Base-by-base conservation (phyloP, 2,797 vertebrate species). In the Crax fasciolata region DNA sequence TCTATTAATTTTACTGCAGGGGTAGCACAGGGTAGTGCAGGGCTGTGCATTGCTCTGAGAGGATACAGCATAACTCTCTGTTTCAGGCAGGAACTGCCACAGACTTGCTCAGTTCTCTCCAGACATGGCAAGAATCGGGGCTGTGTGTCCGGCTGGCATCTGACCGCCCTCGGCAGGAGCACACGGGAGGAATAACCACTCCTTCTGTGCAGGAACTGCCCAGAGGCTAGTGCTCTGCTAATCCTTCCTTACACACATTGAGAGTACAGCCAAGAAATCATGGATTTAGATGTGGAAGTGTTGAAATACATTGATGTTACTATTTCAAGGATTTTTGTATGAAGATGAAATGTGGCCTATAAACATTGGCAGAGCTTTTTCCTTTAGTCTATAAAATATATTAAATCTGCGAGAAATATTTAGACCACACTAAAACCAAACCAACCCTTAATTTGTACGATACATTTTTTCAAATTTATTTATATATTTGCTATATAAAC, bases 311-410 rank as follows among this genome's bases (percentile, higher is more conserved):
- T 57, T 16, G 54, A 62, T 74, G 41, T 35, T 90, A 6, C 68
- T 82, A 28, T 95, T 90, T 68, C 43, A 21, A 48, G 65, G 38
- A 25, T 14, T 48, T 71, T 59, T 54, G 90, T 39, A 27, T 62
- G 27, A 10, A 51, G 14, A 8, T 75, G 43, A 92, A 94, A 57
- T 51, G 9, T 54, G 21, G 30, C 35, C 61, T 70, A 18, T 86
- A 75, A 94, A 68, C 76, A 93, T 28, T 81, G 72, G 30, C 38
- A 23, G 68, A 48, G 72, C 17, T 71, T 91, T 90, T 91, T 74
- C 39, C 52, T 79, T 85, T 72, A 38, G 13, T 18, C 41, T 68
- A 4, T 61, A n/a, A 82, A 83, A 68, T 62, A 13, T 4, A 21
- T 85, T 65, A 75, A 87, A 68, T 35, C 13, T 75, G 18, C 49